Base-by-base conservation (phyloP, 1,140 invertebrate genomes). In the Lepidurus arcticus region DNA sequence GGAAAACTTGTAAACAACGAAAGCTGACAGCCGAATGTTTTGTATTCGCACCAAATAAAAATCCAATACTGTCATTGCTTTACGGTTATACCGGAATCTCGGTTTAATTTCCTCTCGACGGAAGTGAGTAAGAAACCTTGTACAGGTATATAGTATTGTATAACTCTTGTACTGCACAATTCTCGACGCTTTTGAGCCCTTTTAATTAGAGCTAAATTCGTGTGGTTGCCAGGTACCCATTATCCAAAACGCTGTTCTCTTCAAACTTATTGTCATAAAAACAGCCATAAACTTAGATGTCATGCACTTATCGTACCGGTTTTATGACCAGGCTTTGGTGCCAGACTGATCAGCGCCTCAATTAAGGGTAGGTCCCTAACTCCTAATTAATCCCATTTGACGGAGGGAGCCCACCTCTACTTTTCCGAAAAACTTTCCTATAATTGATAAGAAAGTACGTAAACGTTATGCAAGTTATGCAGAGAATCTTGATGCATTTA, bases 251-350 rank as follows among this genome's bases (percentile, higher is more conserved):
- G n/a, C 53, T 16, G 16, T 65, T 65, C 53, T 21, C 16, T 16
- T 65, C 53, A 65, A 65, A 65, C 6, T 65, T 65, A 65, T 65
- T 65, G 53, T 65, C 53, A 21, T 65, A 65, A 65, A 65, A 65
- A 65, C 34, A 21, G 53, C 53, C 53, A 65, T 65, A 65, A 65
- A 65, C 9, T 65, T 65, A 65, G 53, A 21, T 21, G 21, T 65
- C 21, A 65, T 65, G 53, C 21, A 65, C 53, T 65, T 65, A 65
- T 65, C 53, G 53, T 21, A n/a, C 47, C 6, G 21, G 53, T 65
- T 65, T 65, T 65, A 65, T 21, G 21, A 16, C 53, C 53, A 65
- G n/a, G 53, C 34, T n/a, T n/a, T 65, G 53, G 53, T 65, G 53
- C 21, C 13, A 7, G 16, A 65, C 53, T 21, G 53, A 65, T 65